A percentile compares a stretch with the other conserved stretches of the same genome.
Conservation (phyloP, 2,888 invertebrate genomes). For the Tetragonisca angustula region DNA sequence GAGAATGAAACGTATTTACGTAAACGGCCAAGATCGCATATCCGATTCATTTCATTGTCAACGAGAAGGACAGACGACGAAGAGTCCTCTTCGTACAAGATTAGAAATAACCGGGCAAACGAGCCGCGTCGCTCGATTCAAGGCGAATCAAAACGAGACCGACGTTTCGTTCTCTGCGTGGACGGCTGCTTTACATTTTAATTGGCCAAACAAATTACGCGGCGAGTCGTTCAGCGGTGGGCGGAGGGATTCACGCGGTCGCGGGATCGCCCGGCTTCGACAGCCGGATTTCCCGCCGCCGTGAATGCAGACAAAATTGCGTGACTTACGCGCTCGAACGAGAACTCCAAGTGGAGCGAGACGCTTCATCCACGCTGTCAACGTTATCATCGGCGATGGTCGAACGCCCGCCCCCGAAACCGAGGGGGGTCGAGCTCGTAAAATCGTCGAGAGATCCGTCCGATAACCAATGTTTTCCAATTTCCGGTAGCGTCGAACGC, state of each 20-base stretch:
- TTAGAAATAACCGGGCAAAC: constrained; percentile 35
- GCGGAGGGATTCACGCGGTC: constrained; percentile 13
- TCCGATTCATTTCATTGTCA: neutral
- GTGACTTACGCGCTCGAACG: constrained; percentile 14
- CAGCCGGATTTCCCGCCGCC: constrained; percentile 30
- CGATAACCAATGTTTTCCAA: constrained; percentile 75
- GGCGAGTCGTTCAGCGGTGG: constrained; percentile 7
- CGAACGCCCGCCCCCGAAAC: constrained; percentile 7
- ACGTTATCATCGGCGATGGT: constrained; percentile 38
- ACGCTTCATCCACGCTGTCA: constrained; percentile 26
- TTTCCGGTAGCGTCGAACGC: constrained; percentile 68
- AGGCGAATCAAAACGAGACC: constrained; percentile 45
- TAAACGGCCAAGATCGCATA: neutral
- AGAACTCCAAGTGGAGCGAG: constrained; percentile 21
- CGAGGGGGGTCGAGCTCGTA: constrained; percentile 61
- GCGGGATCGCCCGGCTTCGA: neutral
- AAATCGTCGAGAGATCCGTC: constrained; percentile 66
- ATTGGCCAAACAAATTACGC: constrained; percentile 50
- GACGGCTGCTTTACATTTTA: constrained; percentile 45
- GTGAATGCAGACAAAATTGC: constrained; percentile 38
- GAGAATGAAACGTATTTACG: constrained; percentile 1
- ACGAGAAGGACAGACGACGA: neutral
- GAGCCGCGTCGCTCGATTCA: constrained; percentile 34
- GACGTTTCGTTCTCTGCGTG: constrained; percentile 32
- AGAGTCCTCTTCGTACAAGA: neutral